Base-by-base conservation (phyloP, 2,113 vertebrate genomes). In the Stegastes partitus region DNA sequence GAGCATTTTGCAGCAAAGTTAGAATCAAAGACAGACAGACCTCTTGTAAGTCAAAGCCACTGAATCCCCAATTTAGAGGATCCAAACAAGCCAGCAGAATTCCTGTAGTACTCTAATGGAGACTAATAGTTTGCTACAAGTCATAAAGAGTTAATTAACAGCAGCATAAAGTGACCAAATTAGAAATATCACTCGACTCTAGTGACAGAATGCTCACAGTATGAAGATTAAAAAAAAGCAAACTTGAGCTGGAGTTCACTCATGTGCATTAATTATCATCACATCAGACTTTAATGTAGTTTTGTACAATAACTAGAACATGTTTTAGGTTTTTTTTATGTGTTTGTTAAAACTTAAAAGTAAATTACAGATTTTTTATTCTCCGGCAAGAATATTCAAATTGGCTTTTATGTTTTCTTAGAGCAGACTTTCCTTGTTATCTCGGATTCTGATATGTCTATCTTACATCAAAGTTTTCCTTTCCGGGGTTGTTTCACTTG, bases 401-500 rank as follows among this genome's bases (percentile, higher is more conserved):
- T 25, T 31, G n/a, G 28, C 47, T 51, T 31, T 15, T 31, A 6
- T 34, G n/a, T 66, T 51, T 39, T 31, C 63, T 62, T 62, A 16
- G 37, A 63, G 66, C 21, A 50, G 44, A 49, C 21, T 61, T 31
- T 51, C 50, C 18, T 49, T 3, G 21, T 25, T 34, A 45, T 42
- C 8, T 26, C 37, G 47, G 66, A 62, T 19, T 39, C 37, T 53
- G 57, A 62, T 68, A 2, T 28, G 55, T 54, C 53, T 57, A 19
- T 47, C 58, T 31, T n/a, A 49, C 53, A 65, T 65, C 42, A 79
- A 78, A 49, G 44, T 21, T 19, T 70, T 37, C 12, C 11, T 15
- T n/a, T 63, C 16, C n/a, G 25, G n/a, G 25, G 34, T 56, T 70
- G 66, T 79, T 68, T 61, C 51, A 57, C 53, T 26, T 64, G n/a